These are phyloP conservation scores for Pempheris klunzingeri DNA, from an alignment of 2,797 vertebrate genomes.

Conservation along the genomic window DNA sequence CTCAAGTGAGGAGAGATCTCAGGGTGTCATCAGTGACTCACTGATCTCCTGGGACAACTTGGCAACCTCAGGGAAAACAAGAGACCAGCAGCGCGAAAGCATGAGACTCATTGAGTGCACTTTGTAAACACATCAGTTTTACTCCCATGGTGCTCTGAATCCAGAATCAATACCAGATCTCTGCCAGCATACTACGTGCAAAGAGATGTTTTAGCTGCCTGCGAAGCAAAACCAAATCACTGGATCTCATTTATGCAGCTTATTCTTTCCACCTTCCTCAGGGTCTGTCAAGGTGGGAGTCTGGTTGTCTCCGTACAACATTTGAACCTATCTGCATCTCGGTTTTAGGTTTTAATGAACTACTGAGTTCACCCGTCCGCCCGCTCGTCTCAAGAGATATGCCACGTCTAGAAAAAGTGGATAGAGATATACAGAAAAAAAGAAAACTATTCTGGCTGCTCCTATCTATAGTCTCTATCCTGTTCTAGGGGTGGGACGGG, in stretches of 20 bases:
- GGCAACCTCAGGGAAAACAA: slow-evolving; percentile 40
- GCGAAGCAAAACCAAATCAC: slow-evolving; percentile 34
- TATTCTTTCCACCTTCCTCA: slow-evolving; percentile 16
- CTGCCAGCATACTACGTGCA: slow-evolving; percentile 11
- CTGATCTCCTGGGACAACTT: slow-evolving; percentile 26
- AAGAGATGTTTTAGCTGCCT: slow-evolving; percentile 22
- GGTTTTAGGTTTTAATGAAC: slow-evolving; percentile 33
- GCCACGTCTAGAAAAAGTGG: slow-evolving; percentile 33
- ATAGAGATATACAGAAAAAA: slow-evolving; percentile 37
- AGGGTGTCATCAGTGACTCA: slow-evolving; percentile 65
- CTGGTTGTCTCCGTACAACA: slow-evolving; percentile 29
- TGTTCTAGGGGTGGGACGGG: slow-evolving; percentile 51
- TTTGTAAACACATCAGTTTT: slow-evolving; percentile 47
- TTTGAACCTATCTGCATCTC: slow-evolving; percentile 45
- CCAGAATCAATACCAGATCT: slow-evolving; percentile 54
- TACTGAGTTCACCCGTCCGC: slow-evolving; percentile 21
- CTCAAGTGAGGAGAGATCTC: slow-evolving; percentile 49
- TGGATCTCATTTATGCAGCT: slow-evolving; percentile 40
- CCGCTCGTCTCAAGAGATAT: slow-evolving; percentile 10
- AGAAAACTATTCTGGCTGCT: slow-evolving; percentile 35
- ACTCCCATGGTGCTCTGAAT: slow-evolving; percentile 18
- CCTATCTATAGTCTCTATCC: slow-evolving; percentile 56
- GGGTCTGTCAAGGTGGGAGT: slow-evolving; percentile 25
- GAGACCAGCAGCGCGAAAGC: slow-evolving; percentile 32
- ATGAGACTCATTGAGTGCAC: slow-evolving; percentile 33